A percentile compares a stretch with the other conserved stretches of the same genome.
phyloP scores from a whole-genome alignment of 2,113 vertebrate genomes.

The Vireo altiloquus region DNA sequence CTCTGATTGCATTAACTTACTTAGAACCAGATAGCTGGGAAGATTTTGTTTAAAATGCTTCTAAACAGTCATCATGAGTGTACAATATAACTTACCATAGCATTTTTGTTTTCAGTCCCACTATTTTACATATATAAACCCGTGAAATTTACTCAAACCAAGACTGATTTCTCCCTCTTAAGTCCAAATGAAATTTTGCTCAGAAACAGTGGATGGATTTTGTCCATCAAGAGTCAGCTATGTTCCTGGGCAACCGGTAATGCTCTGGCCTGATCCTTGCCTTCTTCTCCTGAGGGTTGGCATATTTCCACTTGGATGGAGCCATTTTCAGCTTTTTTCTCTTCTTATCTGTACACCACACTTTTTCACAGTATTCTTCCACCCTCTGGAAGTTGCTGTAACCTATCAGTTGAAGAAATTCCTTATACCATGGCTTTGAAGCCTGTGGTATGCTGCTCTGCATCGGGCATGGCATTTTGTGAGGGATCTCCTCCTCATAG shows the following conservation, averaged over 20 bases:
- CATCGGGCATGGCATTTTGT: constrained; percentile 73
- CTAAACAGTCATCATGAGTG: constrained; percentile 34
- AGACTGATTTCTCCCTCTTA: neutral
- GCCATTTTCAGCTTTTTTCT: constrained; percentile 87
- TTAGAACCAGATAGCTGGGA: constrained; percentile 1
- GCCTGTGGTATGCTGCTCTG: constrained; percentile 69
- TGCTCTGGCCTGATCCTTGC: constrained; percentile 74
- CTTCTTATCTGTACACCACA: constrained; percentile 93
- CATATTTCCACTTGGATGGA: constrained; percentile 81
- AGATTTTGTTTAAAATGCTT: constrained; percentile 44
- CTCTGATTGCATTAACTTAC: neutral
- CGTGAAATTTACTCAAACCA: constrained; percentile 10
- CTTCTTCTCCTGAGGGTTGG: constrained; percentile 78
- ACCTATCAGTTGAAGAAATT: constrained; percentile 93
- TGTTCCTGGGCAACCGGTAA: constrained; percentile 85
- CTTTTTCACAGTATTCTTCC: constrained; percentile 95
- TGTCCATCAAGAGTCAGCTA: constrained; percentile 73
- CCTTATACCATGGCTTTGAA: constrained; percentile 90
- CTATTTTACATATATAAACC: constrained; percentile 65
- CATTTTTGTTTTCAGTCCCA: constrained; percentile 29
- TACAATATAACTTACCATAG: constrained; percentile 62
- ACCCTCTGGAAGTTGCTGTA: constrained; percentile 91
- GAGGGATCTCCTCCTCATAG: constrained; percentile 68
- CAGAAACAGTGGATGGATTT: neutral
- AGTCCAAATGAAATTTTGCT: constrained; percentile 26